Base-by-base conservation (phyloP, 2,888 invertebrate species). In the Xestia sexstrigata region DNA sequence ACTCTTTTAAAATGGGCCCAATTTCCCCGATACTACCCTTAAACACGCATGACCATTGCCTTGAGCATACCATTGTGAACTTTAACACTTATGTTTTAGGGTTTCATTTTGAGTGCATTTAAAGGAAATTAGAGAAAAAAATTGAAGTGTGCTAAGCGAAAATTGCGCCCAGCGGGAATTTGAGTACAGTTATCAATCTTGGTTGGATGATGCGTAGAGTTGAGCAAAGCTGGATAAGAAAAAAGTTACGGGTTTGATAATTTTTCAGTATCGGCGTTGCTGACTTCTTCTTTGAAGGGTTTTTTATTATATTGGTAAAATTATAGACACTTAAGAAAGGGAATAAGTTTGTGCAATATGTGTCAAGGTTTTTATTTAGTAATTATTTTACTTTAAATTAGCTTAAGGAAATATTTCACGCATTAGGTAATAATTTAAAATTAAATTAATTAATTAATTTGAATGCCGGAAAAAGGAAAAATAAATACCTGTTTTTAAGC, bases 121-220 rank as follows among this genome's bases (percentile, higher is more conserved):
- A 30, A 74, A 58, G 79, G 82, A 90, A 92, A 93, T 92, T 93
- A 91, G 90, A 91, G 75, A 91, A 92, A 88, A 60, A 93, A 93
- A 93, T 90, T 91, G 89, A 91, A 92, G 92, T 92, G 92, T 91
- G 87, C 91, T 90, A 90, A 90, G 92, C 92, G 90, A 92, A 93
- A 96, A 95, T 96, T 94, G 93, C 90, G 92, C 95, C 93, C 95
- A 93, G 93, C 93, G 94, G 94, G 94, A 92, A 93, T 93, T 90
- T 89, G 92, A 92, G 92, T 90, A 89, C 83, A 90, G 94, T 93
- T 93, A 96, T 96, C 95, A 96, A 96, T 96, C 96, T 95, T 94
- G 89, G 91, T 91, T 91, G 93, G 91, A 93, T 92, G 92, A 92
- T 81, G 82, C 84, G 82, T 80, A 35, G 87, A 89, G 77, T 67